Conservation (phyloP, 2,888 invertebrate genomes). For the Macrophya alboannulata region DNA sequence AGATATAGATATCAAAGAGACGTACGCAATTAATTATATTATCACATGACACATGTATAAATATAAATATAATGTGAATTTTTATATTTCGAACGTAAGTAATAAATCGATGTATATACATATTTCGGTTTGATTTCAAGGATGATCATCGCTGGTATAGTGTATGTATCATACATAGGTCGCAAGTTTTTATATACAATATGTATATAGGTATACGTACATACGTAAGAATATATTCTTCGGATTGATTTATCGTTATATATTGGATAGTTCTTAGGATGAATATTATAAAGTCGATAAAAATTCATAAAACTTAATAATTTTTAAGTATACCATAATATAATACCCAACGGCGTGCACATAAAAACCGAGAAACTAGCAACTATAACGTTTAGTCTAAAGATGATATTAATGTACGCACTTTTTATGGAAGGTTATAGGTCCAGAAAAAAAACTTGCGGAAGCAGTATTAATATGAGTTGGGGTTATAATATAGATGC, state of each 20-base stretch:
- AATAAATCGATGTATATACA: background rate
- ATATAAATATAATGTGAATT: too few species aligned
- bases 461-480: background rate
- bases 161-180: background rate
- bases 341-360: background rate
- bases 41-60: background rate
- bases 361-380: background rate
- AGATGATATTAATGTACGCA: too few species aligned
- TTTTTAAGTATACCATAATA: background rate
- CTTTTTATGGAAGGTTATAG: too few species aligned
- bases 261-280: background rate
- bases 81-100: background rate
- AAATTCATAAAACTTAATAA: background rate
- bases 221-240: background rate
- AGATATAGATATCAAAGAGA: background rate
- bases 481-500: background rate
- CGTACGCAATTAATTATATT: slow-evolving; percentile 3
- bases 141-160: background rate
- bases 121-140: slow-evolving; percentile 7
- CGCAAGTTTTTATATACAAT: background rate
- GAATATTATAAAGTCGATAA: slow-evolving; percentile 18
- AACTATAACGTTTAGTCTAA: background rate
- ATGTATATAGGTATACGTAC: background rate
- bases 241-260: slow-evolving; percentile 15
- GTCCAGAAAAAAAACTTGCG: background rate